These are phyloP conservation scores for Saccostrea echinata DNA, from an alignment of 1,140 invertebrate genomes.

Conservation along the genomic window DNA sequence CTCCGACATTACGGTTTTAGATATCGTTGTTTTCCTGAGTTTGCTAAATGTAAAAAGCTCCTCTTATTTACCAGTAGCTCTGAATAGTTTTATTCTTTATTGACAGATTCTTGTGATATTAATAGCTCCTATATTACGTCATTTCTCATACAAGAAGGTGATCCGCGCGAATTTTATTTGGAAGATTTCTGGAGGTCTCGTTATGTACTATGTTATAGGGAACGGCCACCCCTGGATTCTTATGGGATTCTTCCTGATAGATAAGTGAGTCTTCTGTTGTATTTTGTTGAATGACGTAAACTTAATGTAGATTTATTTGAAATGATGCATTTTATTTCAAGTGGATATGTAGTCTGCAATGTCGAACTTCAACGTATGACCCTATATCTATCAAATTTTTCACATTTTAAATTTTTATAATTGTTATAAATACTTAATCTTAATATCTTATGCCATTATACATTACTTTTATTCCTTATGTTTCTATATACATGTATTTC, in stretches of 20 bases:
- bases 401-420: too few relatives aligned
- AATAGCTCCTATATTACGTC: slow-evolving; percentile 62
- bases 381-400: too few relatives aligned
- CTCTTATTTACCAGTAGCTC: too few relatives aligned
- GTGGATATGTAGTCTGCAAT: too few relatives aligned
- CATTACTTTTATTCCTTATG: too few relatives aligned
- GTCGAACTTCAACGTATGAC: too few relatives aligned
- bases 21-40: too few relatives aligned
- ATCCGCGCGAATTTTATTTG: slow-evolving; percentile 69
- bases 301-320: not conserved
- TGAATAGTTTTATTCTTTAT: slow-evolving; percentile 7
- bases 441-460: too few relatives aligned
- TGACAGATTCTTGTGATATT: slow-evolving; percentile 74
- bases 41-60: too few relatives aligned
- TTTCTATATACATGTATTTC: too few relatives aligned
- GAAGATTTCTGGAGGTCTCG: slow-evolving; percentile 69
- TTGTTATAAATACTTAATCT: too few relatives aligned
- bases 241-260: slow-evolving; percentile 72
- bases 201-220: slow-evolving; percentile 68
- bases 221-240: slow-evolving; percentile 63
- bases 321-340: not conserved
- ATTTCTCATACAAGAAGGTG: slow-evolving; percentile 70
- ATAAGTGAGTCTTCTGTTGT: slow-evolving; percentile 63
- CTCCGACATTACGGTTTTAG: too few relatives aligned
- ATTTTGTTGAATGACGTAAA: not conserved